A percentile compares a stretch with the other conserved stretches of the same genome.
phyloP scores from a whole-genome alignment of 23 tunicate genomes.

The Trididemnum miniatum region DNA sequence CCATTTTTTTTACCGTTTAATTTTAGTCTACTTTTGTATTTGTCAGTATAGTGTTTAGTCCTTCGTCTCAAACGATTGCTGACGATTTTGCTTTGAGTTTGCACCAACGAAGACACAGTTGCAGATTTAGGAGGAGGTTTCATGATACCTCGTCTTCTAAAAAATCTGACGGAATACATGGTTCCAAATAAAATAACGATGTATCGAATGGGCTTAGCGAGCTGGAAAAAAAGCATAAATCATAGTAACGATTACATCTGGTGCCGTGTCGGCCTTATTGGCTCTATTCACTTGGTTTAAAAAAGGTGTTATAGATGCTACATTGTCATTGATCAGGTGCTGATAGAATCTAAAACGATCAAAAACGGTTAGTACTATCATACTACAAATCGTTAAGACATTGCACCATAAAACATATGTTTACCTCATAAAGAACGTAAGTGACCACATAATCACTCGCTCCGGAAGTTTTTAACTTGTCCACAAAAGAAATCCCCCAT shows the following conservation, averaged over 20 bases:
- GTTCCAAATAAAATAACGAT: conserved; percentile 69
- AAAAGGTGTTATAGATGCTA: no score
- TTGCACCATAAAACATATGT: no score
- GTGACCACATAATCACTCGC: conserved; percentile 74
- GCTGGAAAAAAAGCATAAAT: no score
- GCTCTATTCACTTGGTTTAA: no score
- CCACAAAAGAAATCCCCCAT: conserved; percentile 68
- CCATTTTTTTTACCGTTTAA: not conserved
- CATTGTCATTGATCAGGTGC: no score
- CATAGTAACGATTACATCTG: no score
- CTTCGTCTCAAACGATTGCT: conserved; percentile 36
- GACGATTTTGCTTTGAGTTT: conserved; percentile 63
- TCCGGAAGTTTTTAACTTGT: conserved; percentile 70
- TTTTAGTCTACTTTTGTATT: conserved; percentile 3
- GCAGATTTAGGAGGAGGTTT: conserved; percentile 83
- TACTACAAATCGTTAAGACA: no score
- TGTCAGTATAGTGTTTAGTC: conserved; percentile 17
- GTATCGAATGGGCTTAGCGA: conserved; percentile 68
- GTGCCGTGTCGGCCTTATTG: no score
- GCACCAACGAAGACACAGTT: conserved; percentile 55
- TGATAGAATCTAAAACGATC: no score
- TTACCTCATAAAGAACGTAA: conserved; percentile 77
- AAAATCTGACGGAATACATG: conserved; percentile 59
- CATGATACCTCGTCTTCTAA: conserved; percentile 55
- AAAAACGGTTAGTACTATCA: no score